Percentiles rank a stretch among this genome's conserved stretches.
Conservation (phyloP, 1,140 invertebrate genomes). For the Mycetomoellerius zeteki region DNA sequence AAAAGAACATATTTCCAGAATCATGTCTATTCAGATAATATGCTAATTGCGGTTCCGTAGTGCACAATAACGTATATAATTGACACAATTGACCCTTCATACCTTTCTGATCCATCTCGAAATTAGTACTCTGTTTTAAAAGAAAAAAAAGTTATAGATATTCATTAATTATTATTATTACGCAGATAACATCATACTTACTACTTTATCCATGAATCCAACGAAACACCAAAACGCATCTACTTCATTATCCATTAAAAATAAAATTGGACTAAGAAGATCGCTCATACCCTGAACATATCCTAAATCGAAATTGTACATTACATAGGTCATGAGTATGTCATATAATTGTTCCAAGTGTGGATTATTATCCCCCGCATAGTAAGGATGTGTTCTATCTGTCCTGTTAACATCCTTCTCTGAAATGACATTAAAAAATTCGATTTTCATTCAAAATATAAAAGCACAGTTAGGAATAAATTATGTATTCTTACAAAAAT, state of each 20-base stretch:
- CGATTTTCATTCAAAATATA: slow-evolving; percentile 13
- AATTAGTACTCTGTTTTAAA: slow-evolving; percentile 93
- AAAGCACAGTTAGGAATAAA: neutral
- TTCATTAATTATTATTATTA: neutral
- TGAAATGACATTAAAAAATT: slow-evolving; percentile 82
- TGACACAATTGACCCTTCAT: slow-evolving; percentile 98
- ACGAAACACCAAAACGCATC: slow-evolving; percentile 99
- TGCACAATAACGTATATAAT: slow-evolving; percentile 93
- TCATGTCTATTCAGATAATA: slow-evolving; percentile 96
- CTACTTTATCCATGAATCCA: slow-evolving; percentile 98
- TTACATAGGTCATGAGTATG: slow-evolving; percentile 99
- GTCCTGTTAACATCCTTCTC: slow-evolving; percentile 99
- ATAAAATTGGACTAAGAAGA: slow-evolving; percentile 96
- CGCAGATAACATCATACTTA: slow-evolving; percentile 86
- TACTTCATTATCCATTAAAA: slow-evolving; percentile 96
- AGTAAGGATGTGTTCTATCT: slow-evolving; percentile 97
- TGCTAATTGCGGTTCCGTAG: slow-evolving; percentile 94
- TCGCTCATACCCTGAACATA: slow-evolving; percentile 99
- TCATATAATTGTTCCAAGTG: slow-evolving; percentile 95
- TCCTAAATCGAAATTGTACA: slow-evolving; percentile 99
- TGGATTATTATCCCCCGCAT: slow-evolving; percentile 95
- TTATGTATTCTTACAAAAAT: slow-evolving; percentile 7
- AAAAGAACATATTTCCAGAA: slow-evolving; percentile 99
- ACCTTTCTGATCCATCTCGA: slow-evolving; percentile 98
- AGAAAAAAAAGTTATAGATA: slow-evolving; percentile 14